Evolutionary conservation across 2,797 vertebrate genomes (phyloP).

Genomic region (Luscinia megarhynchos): DNA sequence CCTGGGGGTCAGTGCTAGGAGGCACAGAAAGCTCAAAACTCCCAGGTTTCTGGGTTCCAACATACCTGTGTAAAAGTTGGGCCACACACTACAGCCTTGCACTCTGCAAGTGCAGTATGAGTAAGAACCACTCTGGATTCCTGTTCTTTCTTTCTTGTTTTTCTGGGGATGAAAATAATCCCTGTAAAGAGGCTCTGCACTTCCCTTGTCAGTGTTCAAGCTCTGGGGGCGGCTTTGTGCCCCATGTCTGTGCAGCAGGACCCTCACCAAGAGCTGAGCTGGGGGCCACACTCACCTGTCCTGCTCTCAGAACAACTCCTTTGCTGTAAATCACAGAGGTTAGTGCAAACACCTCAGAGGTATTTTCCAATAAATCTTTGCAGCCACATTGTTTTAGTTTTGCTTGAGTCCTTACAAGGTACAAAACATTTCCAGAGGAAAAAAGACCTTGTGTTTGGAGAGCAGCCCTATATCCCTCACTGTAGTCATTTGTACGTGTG

Average conservation of each 20-base stretch:
- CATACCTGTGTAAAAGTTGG: not conserved
- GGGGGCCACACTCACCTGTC: not conserved
- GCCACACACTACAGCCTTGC: not conserved
- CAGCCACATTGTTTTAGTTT: not conserved
- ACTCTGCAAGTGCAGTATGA: not conserved
- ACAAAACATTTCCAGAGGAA: not conserved
- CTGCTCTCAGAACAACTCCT: not conserved
- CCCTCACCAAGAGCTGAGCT: not conserved
- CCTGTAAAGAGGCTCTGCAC: not conserved
- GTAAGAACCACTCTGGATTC: not conserved
- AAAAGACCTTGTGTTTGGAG: not conserved
- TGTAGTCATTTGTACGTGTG: not conserved
- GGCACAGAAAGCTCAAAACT: too few species aligned
- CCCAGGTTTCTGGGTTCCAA: too few species aligned
- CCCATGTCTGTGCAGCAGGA: not conserved
- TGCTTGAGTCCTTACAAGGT: not conserved
- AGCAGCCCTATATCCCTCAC: not conserved
- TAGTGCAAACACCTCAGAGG: not conserved
- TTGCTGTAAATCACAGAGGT: not conserved
- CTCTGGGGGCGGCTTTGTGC: not conserved
- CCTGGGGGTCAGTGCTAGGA: too few species aligned
- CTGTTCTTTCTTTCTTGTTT: not conserved
- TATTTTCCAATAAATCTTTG: not conserved
- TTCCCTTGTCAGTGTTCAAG: not conserved
- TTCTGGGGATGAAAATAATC: not conserved